A percentile compares a stretch with the other conserved stretches of the same genome.
Evolutionary conservation across 2,888 invertebrate species (phyloP).

Genomic region (Neoascia interrupta): DNA sequence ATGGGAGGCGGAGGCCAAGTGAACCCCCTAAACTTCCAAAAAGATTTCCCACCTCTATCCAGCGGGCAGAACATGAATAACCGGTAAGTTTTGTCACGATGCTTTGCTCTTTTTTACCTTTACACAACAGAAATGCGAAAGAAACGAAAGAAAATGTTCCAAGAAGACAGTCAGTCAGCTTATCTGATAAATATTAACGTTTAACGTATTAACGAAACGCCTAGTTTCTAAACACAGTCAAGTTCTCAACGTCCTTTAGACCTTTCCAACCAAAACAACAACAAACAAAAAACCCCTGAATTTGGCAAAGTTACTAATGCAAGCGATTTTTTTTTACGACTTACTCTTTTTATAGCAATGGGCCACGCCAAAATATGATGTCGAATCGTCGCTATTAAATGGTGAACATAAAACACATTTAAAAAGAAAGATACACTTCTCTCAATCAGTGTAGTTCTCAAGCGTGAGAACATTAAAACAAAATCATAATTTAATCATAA

Average conservation of each 20-base stretch:
- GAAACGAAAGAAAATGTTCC: too few relatives aligned
- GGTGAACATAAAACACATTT: conserved; percentile 57
- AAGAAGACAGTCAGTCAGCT: too few relatives aligned
- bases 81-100: conserved; percentile 36
- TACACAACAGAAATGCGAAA: background rate
- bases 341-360: conserved; percentile 75
- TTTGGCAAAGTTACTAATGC: conserved; percentile 53
- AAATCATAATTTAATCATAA: conserved; percentile 33
- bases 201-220: too few relatives aligned
- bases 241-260: conserved; percentile 20
- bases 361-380: conserved; percentile 76
- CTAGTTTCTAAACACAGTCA: too few relatives aligned
- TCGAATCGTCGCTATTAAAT: conserved; percentile 77
- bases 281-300: conserved; percentile 2
- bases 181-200: too few relatives aligned
- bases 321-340: conserved; percentile 67
- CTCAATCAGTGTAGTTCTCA: conserved; percentile 51
- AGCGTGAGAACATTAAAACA: conserved; percentile 30
- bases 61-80: conserved; percentile 51
- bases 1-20: conserved; percentile 44
- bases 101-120: background rate
- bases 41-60: conserved; percentile 76
- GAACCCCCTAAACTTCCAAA: conserved; percentile 72
- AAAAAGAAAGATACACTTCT: conserved; percentile 17
- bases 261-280: conserved; percentile 15